Percentiles rank a stretch among this genome's conserved stretches.
These are phyloP conservation scores for Cryptophagus acutangulus DNA, from an alignment of 2,888 invertebrate genomes.

Conservation along the genomic window DNA sequence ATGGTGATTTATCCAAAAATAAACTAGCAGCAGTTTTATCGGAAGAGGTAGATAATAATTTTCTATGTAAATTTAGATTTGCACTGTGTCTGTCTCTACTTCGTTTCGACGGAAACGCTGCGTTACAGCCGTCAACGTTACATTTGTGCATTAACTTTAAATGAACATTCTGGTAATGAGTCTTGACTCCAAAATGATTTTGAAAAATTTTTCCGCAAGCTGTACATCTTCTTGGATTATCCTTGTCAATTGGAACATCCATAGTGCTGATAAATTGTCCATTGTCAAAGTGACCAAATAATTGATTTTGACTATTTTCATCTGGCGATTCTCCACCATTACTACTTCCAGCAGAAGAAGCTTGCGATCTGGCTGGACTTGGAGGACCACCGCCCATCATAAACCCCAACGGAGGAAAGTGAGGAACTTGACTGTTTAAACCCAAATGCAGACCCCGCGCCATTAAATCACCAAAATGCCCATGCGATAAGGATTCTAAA, in stretches of 20 bases:
- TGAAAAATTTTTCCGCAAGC: conserved; percentile 91
- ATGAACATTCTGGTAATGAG: conserved; percentile 94
- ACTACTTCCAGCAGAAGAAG: conserved; percentile 58
- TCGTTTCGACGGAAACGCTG: conserved; percentile 88
- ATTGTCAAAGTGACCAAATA: conserved; percentile 68
- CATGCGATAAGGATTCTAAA: conserved; percentile 75
- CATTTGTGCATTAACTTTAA: conserved; percentile 94
- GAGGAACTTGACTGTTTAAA: conserved; percentile 42
- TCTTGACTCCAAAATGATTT: conserved; percentile 88
- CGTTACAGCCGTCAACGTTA: conserved; percentile 90
- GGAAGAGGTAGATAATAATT: conserved; percentile 70
- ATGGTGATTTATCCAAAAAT: conserved; percentile 50
- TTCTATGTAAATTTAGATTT: conserved; percentile 86
- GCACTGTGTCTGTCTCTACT: conserved; percentile 90
- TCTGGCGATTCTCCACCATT: conserved; percentile 55
- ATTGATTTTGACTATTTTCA: conserved; percentile 58
- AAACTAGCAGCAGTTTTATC: conserved; percentile 49
- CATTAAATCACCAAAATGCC: conserved; percentile 61
- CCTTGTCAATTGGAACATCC: conserved; percentile 86
- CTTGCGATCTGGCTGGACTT: conserved; percentile 57
- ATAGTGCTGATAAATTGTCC: conserved; percentile 68
- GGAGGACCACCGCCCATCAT: conserved; percentile 54
- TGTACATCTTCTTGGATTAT: conserved; percentile 85
- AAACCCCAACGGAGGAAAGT: conserved; percentile 49
- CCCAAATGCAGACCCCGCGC: conserved; percentile 45